phyloP scores from a whole-genome alignment of 2,888 invertebrate species.

The Steromphala cineraria region DNA sequence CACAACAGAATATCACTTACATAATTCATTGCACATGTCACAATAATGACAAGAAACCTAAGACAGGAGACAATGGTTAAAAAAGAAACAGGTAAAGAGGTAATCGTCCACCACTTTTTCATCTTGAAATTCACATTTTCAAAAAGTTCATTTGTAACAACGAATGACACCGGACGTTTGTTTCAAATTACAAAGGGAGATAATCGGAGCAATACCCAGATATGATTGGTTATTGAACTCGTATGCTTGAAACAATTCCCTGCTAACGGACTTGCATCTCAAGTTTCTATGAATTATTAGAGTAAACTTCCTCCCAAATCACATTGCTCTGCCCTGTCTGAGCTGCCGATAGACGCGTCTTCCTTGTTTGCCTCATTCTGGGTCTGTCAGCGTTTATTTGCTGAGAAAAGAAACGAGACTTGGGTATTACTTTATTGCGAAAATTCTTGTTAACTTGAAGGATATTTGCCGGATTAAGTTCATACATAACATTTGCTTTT shows the following conservation, averaged over 20 bases:
- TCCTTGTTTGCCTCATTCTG: conserved; percentile 7
- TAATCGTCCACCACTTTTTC: too few relatives aligned
- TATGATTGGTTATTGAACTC: not conserved
- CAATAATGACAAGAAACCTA: too few relatives aligned
- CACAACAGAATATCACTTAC: too few relatives aligned
- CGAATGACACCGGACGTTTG: too few relatives aligned
- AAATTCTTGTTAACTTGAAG: conserved; percentile 21
- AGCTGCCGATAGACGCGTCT: not conserved
- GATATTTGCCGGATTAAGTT: conserved; percentile 19
- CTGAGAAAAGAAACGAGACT: conserved; percentile 20
- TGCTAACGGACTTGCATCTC: not conserved
- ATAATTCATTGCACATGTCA: too few relatives aligned
- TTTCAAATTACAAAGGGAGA: too few relatives aligned
- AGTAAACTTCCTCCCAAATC: conserved; percentile 8
- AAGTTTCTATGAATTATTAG: conserved; percentile 16
- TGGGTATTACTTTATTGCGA: conserved; percentile 11
- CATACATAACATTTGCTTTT: conserved; percentile 25
- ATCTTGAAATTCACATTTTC: too few relatives aligned
- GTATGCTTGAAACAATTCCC: conserved; percentile 6
- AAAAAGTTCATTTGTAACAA: too few relatives aligned
- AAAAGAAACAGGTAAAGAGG: too few relatives aligned
- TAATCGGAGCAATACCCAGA: not conserved
- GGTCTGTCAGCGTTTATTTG: conserved; percentile 15
- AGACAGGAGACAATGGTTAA: too few relatives aligned
- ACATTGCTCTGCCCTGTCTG: not conserved